Conservation (phyloP, 1,140 invertebrate species). For the Drosophila nebulosa region DNA sequence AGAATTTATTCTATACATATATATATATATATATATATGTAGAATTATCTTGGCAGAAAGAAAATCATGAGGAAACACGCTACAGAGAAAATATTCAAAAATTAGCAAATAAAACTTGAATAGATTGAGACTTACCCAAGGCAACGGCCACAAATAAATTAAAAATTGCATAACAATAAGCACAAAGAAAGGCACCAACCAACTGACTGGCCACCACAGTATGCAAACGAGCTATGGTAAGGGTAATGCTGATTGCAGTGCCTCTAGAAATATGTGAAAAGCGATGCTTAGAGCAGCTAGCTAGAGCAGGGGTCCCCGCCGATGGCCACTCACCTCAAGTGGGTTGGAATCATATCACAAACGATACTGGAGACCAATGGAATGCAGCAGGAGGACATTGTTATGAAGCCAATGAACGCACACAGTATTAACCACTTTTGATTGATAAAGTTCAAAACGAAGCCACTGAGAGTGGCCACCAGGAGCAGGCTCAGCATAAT, state of each 20-base stretch:
- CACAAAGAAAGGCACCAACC: constrained; percentile 27
- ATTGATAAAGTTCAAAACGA: constrained; percentile 21
- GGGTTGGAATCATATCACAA: constrained; percentile 46
- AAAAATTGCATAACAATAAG: constrained; percentile 20
- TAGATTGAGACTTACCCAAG: constrained; percentile 11
- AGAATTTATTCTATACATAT: background rate
- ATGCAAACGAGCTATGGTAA: constrained; percentile 19
- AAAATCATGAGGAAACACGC: background rate
- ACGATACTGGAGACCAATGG: constrained; percentile 9
- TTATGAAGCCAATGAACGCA: background rate
- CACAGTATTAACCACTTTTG: background rate
- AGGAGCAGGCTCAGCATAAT: background rate
- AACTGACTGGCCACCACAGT: background rate
- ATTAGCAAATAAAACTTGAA: background rate
- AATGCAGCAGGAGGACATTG: constrained; percentile 9
- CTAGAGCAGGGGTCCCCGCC: no score
- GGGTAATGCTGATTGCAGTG: constrained; percentile 15
- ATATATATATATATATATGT: no score
- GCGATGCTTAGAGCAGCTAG: no score
- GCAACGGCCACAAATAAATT: constrained; percentile 19
- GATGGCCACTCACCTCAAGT: constrained; percentile 30
- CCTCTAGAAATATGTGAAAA: constrained; percentile 13
- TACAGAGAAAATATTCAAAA: background rate
- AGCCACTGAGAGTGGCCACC: background rate
- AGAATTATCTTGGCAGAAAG: background rate